Evolutionary conservation across 2,797 vertebrate species (phyloP).

Genomic region (Nothura maculosa): DNA sequence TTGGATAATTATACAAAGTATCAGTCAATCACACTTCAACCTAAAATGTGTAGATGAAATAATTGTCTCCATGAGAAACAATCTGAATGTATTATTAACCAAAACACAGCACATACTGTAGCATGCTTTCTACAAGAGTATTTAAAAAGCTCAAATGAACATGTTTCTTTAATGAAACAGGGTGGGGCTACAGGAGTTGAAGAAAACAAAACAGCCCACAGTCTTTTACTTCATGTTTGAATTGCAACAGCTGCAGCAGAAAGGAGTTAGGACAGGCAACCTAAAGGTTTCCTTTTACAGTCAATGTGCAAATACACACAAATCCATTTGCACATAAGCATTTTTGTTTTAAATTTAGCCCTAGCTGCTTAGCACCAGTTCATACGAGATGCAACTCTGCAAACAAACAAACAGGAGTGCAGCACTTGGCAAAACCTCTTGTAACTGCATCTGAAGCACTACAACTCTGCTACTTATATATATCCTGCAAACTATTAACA

Average conservation of each 20-base stretch:
- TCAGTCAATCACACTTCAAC: not conserved
- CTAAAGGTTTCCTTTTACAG: not conserved
- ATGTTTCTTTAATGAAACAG: slow-evolving; percentile 2
- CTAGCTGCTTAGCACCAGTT: not conserved
- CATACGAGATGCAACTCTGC: not conserved
- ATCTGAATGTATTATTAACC: not conserved
- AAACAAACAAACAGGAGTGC: not conserved
- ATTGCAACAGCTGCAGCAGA: not conserved
- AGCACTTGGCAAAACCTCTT: not conserved
- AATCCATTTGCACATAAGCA: not conserved
- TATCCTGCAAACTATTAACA: not conserved
- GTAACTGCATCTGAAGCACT: not conserved
- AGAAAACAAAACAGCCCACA: not conserved
- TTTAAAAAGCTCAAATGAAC: slow-evolving; percentile 5
- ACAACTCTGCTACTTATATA: not conserved
- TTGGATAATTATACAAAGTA: slow-evolving; percentile 19
- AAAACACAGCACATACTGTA: slow-evolving; percentile 1
- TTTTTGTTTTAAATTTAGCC: not conserved
- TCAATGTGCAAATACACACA: not conserved
- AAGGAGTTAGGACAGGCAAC: not conserved
- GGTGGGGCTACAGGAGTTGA: not conserved
- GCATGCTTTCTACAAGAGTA: not conserved
- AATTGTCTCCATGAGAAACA: slow-evolving; percentile 4
- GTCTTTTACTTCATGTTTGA: not conserved
- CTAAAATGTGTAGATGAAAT: not conserved